Conservation (phyloP, 2,797 vertebrate genomes). For the Hyperoplus lanceolatus region DNA sequence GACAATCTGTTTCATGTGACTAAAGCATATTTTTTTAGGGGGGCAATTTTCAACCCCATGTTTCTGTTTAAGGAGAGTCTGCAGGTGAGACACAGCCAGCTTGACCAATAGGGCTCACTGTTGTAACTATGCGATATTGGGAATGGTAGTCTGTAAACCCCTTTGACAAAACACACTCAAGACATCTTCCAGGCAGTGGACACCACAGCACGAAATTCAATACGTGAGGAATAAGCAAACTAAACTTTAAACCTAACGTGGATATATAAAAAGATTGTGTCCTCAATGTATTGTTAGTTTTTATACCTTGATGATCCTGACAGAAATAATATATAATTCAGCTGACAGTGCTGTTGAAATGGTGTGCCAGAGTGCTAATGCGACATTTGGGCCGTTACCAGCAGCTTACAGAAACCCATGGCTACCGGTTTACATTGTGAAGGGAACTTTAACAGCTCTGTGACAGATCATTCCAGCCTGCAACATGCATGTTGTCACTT, state of each 20-base stretch:
- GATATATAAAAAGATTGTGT: neutral
- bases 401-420: constrained; percentile 28
- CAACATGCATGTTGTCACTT: constrained; percentile 40
- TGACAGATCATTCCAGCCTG: constrained; percentile 69
- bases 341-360: neutral
- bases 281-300: neutral
- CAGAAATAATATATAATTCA: neutral
- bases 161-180: neutral
- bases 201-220: neutral
- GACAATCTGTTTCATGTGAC: neutral
- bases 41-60: neutral
- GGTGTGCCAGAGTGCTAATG: neutral
- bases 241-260: no score
- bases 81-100: neutral
- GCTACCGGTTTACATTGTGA: constrained; percentile 51
- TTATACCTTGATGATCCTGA: neutral
- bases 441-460: constrained; percentile 14
- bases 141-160: neutral
- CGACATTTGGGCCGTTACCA: constrained; percentile 11
- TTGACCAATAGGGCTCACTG: neutral
- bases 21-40: neutral
- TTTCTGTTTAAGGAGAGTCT: no score
- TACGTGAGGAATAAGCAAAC: neutral
- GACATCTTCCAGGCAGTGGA: neutral
- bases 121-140: neutral